Evolutionary conservation across 2,113 vertebrate species (phyloP).

Genomic region (Gallinago undulata): DNA sequence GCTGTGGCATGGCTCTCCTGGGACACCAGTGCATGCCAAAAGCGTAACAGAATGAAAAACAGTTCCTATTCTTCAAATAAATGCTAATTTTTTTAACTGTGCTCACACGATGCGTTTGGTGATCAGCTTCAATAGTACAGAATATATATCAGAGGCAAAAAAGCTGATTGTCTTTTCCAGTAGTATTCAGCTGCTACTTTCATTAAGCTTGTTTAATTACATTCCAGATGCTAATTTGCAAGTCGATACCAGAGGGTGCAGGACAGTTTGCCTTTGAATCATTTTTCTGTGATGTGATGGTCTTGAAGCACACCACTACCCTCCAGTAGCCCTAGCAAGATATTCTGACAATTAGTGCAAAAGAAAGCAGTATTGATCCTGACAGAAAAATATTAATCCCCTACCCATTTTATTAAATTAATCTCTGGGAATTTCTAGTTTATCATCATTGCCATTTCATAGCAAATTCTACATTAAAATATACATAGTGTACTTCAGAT

Average conservation of each 20-base stretch:
- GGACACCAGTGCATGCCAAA: slow-evolving; percentile 88
- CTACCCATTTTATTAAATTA: slow-evolving; percentile 87
- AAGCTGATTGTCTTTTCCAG: slow-evolving; percentile 83
- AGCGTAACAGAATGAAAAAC: slow-evolving; percentile 90
- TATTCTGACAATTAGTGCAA: slow-evolving; percentile 95
- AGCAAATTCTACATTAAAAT: slow-evolving; percentile 20
- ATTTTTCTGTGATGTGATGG: slow-evolving; percentile 91
- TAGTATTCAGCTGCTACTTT: slow-evolving; percentile 88
- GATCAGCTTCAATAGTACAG: slow-evolving; percentile 88
- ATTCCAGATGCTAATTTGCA: slow-evolving; percentile 98
- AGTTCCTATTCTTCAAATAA: slow-evolving; percentile 91
- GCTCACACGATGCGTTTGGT: slow-evolving; percentile 88
- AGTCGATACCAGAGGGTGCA: slow-evolving; percentile 94
- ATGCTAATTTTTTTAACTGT: slow-evolving; percentile 94
- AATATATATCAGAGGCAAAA: slow-evolving; percentile 80
- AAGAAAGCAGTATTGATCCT: slow-evolving; percentile 85
- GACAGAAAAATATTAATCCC: slow-evolving; percentile 90
- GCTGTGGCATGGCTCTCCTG: slow-evolving; percentile 80
- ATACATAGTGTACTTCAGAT: neutral
- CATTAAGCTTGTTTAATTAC: slow-evolving; percentile 98
- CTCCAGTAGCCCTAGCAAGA: slow-evolving; percentile 79
- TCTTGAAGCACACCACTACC: slow-evolving; percentile 82
- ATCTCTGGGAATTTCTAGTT: slow-evolving; percentile 84
- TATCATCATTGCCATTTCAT: slow-evolving; percentile 49
- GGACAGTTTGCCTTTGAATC: slow-evolving; percentile 92